A percentile compares a stretch with the other conserved stretches of the same genome.
phyloP scores from a whole-genome alignment of 2,888 invertebrate genomes.

The Cheilosia soror region DNA sequence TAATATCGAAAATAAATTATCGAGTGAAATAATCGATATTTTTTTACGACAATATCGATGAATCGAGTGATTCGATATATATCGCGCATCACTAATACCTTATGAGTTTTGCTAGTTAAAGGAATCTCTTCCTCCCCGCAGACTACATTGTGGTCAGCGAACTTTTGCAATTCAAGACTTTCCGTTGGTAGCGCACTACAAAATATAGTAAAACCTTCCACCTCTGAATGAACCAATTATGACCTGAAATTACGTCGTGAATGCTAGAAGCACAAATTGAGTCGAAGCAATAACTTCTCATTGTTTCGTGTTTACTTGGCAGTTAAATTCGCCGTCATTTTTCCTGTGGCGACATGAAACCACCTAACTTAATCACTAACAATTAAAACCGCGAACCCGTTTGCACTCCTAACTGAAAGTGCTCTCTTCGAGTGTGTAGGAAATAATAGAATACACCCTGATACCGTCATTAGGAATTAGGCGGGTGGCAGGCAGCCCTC shows the following conservation, averaged over 20 bases:
- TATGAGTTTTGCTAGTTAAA: too few relatives aligned
- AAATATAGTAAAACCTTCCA: neutral
- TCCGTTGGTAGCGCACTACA: too few relatives aligned
- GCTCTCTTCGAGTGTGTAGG: neutral
- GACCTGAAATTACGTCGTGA: conserved; percentile 33
- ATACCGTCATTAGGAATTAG: conserved; percentile 45
- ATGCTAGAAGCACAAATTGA: conserved; percentile 34
- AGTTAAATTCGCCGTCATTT: conserved; percentile 7
- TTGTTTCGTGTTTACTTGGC: conserved; percentile 61
- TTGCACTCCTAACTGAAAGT: conserved; percentile 31
- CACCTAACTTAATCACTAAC: conserved; percentile 60
- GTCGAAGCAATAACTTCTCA: conserved; percentile 62
- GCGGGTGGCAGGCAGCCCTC: neutral
- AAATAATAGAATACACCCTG: conserved; percentile 13
- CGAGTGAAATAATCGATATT: too few relatives aligned
- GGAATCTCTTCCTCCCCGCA: too few relatives aligned
- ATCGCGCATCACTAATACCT: too few relatives aligned
- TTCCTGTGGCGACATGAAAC: conserved; percentile 30
- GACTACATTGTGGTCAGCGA: neutral
- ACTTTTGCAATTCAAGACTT: too few relatives aligned
- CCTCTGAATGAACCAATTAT: conserved; percentile 38
- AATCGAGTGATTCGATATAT: too few relatives aligned
- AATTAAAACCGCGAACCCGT: conserved; percentile 61
- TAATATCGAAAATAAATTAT: too few relatives aligned
- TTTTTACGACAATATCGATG: too few relatives aligned